Evolutionary conservation across 2,113 vertebrate genomes (phyloP), one percentile per base, ranked within the genome.

Genomic region (Mohoua ochrocephala): DNA sequence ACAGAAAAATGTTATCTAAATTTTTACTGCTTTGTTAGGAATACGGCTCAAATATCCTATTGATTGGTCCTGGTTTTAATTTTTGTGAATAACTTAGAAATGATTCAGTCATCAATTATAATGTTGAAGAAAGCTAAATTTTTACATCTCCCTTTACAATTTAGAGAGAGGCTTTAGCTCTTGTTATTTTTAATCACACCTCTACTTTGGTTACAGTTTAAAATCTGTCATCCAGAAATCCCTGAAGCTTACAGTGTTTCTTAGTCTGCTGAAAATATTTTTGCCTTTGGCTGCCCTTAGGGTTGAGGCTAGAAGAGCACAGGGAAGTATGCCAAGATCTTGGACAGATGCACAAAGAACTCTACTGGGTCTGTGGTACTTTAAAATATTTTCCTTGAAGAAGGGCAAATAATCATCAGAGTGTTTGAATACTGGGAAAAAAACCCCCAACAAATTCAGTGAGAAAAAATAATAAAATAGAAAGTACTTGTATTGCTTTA

Each of bases 281-380:
- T 91, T 96, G 94, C 89, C 89, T 94, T 94, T 89, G 84, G 91
- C 87, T 94, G 65, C 91, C 89, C 65, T 95, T 69, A 95, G 89
- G 82, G 80, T 83, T 87, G 87, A 87, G n/a, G 39, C 74, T 92
- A 59, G 57, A 96, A 85, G 71, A 84, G 70, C 68, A 83, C 26
- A 91, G 22, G 50, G 54, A 87, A 87, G 33, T 37, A 45, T 82
- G 81, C 35, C 83, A 92, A 89, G 63, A 60, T 60, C 78, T 95
- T 87, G 28, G 74, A 33, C 0, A 3, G 59, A 67, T 69, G 42
- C 22, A 88, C 30, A 73, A 65, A 85, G 22, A 84, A 44, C 35
- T 80, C 64, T 44, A 2, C 8, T 56, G n/a, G 9, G 35, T 65
- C 30, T 91, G 24, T 5, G 1, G 12, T 63, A 42, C 52, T 76